These are phyloP conservation scores for Panorpa germanica DNA, from an alignment of 2,888 invertebrate species.

Conservation along the genomic window DNA sequence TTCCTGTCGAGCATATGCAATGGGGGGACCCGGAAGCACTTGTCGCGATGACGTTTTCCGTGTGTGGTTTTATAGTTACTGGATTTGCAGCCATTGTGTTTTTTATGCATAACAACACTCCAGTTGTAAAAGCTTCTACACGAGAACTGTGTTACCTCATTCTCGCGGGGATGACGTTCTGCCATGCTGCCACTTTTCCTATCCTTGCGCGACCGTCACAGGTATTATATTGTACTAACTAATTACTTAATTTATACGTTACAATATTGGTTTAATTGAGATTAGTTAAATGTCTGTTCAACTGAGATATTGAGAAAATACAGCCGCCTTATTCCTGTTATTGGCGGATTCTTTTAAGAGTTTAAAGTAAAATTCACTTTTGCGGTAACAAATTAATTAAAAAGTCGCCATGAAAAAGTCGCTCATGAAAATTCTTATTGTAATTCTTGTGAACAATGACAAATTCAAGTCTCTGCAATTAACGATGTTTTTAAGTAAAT, in stretches of 20 bases:
- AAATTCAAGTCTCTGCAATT: no score
- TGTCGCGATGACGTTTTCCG: slow-evolving; percentile 35
- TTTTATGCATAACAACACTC: slow-evolving; percentile 48
- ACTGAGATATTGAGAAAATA: no score
- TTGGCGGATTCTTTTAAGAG: no score
- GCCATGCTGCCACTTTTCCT: slow-evolving; percentile 39
- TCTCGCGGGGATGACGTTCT: slow-evolving; percentile 35
- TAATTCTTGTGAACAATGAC: no score
- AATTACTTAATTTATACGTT: no score
- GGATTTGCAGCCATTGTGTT: slow-evolving; percentile 39
- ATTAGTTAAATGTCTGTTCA: background rate
- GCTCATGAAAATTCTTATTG: no score
- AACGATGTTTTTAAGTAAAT: no score
- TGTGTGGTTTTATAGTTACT: slow-evolving; percentile 41
- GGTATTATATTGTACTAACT: slow-evolving; percentile 13
- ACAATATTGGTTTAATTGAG: background rate
- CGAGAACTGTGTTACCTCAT: slow-evolving; percentile 51
- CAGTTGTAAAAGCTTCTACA: slow-evolving; percentile 54
- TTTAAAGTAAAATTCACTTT: no score
- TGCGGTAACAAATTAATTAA: no score
- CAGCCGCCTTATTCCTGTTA: no score
- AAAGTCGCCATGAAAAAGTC: no score
- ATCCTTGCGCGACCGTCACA: slow-evolving; percentile 40
- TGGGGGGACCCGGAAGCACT: slow-evolving; percentile 43
- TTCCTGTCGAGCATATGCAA: slow-evolving; percentile 38